These are phyloP conservation scores for Tridacna gigas DNA, from an alignment of 2,888 invertebrate genomes.

Conservation along the genomic window DNA sequence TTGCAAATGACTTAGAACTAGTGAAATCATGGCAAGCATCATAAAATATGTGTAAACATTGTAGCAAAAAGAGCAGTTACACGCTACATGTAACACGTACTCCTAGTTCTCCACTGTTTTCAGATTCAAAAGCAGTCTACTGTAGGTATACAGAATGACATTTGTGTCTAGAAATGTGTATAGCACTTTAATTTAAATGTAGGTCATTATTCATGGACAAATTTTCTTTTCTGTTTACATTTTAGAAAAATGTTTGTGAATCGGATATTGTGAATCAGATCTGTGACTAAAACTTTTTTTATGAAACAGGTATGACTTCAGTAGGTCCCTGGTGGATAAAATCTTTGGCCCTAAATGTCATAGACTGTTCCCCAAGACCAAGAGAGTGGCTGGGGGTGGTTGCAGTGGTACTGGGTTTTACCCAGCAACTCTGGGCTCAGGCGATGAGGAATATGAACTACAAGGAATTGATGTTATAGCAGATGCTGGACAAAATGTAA, in stretches of 20 bases:
- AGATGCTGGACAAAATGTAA: conserved; percentile 27
- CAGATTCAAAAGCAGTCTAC: too few relatives aligned
- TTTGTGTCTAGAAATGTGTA: too few relatives aligned
- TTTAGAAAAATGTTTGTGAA: too few relatives aligned
- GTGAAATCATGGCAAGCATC: too few relatives aligned
- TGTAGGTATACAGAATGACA: too few relatives aligned
- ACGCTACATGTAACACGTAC: background rate
- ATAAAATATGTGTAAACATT: background rate
- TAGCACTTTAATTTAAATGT: too few relatives aligned
- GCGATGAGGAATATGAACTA: conserved; percentile 30
- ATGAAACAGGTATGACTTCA: conserved; percentile 53
- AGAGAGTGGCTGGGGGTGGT: conserved; percentile 39
- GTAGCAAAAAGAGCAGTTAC: background rate
- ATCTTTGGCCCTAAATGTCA: conserved; percentile 64
- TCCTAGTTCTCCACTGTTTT: too few relatives aligned
- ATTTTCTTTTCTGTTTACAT: too few relatives aligned
- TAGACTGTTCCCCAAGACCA: conserved; percentile 47
- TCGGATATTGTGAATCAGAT: too few relatives aligned
- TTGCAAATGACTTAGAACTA: too few relatives aligned
- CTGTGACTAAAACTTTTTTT: background rate
- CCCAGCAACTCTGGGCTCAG: conserved; percentile 45
- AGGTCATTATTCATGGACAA: too few relatives aligned
- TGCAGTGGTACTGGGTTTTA: conserved; percentile 55
- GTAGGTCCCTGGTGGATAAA: conserved; percentile 41
- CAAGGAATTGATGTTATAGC: conserved; percentile 44